Percentiles rank a stretch among this genome's conserved stretches.
These are phyloP conservation scores for Bubalus kerabau DNA, from an alignment of 2,113 vertebrate species.

Conservation along the genomic window DNA sequence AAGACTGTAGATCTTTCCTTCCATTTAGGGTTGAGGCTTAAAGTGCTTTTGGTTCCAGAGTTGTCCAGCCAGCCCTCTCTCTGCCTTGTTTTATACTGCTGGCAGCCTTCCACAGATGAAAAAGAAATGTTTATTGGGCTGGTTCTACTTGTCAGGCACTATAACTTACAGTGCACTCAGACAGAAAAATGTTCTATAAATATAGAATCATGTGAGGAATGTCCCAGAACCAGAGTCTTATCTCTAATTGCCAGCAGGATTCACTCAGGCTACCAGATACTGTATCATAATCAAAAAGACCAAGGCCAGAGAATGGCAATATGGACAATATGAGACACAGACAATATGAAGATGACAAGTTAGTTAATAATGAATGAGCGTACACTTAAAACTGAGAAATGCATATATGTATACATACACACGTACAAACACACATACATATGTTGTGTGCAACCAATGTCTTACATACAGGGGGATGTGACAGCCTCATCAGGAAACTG, in stretches of 20 bases:
- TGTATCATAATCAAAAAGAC: background rate
- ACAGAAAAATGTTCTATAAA: conserved; percentile 48
- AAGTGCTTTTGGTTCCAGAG: conserved; percentile 34
- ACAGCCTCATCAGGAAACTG: background rate
- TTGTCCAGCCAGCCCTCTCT: background rate
- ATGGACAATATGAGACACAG: background rate
- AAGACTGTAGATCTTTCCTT: background rate
- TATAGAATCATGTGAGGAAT: conserved; percentile 37
- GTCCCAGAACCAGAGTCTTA: conserved; percentile 27
- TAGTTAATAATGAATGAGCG: background rate
- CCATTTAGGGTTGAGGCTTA: conserved; percentile 31
- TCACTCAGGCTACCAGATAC: background rate
- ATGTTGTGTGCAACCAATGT: background rate
- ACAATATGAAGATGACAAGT: background rate
- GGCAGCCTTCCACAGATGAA: conserved; percentile 18
- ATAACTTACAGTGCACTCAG: conserved; percentile 35
- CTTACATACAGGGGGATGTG: background rate
- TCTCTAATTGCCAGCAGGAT: conserved; percentile 29
- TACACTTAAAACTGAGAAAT: background rate
- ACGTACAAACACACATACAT: rapidly evolving
- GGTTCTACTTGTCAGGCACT: conserved; percentile 33
- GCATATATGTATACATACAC: background rate
- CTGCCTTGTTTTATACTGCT: background rate
- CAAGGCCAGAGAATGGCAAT: background rate
- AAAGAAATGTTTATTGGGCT: conserved; percentile 10